phyloP scores from a whole-genome alignment of 2,797 vertebrate species.

The Brachyrhaphis roseni region DNA sequence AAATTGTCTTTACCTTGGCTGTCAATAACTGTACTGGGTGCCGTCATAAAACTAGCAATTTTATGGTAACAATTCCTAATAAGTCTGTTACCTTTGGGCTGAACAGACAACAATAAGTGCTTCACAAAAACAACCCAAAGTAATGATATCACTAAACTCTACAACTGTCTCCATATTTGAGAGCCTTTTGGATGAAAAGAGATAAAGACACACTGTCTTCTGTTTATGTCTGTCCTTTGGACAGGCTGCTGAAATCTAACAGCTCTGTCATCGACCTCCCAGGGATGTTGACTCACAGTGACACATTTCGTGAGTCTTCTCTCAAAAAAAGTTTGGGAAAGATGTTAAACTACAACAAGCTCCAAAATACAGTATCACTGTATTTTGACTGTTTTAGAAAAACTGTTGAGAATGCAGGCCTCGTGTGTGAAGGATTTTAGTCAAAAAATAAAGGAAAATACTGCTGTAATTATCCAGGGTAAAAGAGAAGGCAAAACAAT shows the following conservation, averaged over 20 bases:
- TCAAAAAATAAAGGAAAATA: constrained; percentile 19
- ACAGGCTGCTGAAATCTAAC: constrained; percentile 9
- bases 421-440: constrained; percentile 2
- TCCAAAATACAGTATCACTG: constrained; percentile 8
- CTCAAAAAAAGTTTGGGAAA: constrained; percentile 5
- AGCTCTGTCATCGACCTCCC: constrained; percentile 22
- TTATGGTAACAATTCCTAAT: background rate
- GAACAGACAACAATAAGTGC: background rate
- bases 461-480: constrained; percentile 23
- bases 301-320: constrained; percentile 10
- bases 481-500: constrained; percentile 1
- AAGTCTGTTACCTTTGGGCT: background rate
- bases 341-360: constrained; percentile 2
- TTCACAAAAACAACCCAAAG: background rate
- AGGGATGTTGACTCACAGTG: constrained; percentile 21
- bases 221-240: constrained; percentile 23
- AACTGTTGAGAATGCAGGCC: background rate
- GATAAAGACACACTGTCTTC: constrained; percentile 3
- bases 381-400: constrained; percentile 10
- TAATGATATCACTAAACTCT: background rate
- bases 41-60: background rate
- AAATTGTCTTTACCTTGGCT: background rate
- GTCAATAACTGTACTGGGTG: background rate
- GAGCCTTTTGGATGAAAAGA: constrained; percentile 5
- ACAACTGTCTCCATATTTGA: constrained; percentile 1